Conservation (phyloP, 2,888 invertebrate genomes). For the Leucophenga montana region DNA sequence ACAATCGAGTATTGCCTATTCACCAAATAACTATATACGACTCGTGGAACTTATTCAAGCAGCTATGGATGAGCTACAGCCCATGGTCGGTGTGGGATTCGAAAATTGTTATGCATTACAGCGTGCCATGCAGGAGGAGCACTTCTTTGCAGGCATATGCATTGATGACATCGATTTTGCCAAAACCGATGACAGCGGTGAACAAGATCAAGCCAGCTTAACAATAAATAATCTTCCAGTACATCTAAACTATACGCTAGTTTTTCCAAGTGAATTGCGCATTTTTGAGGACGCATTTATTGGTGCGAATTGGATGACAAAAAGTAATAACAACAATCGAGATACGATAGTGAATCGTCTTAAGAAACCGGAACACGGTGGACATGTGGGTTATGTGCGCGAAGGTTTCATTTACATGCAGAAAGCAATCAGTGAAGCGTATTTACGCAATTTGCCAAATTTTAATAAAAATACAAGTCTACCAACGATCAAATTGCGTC, state of each 20-base stretch:
- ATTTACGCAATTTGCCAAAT: background rate
- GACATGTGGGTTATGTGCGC: constrained; percentile 73
- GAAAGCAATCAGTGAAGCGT: constrained; percentile 74
- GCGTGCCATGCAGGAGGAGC: constrained; percentile 30
- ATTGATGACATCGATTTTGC: constrained; percentile 74
- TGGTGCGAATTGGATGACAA: constrained; percentile 56
- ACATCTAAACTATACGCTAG: constrained; percentile 47
- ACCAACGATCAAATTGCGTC: constrained; percentile 47
- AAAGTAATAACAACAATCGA: constrained; percentile 37
- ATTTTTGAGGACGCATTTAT: constrained; percentile 32
- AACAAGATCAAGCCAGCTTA: background rate
- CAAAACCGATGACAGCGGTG: constrained; percentile 37
- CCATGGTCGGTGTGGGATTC: constrained; percentile 29
- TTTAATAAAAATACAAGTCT: background rate
- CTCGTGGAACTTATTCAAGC: constrained; percentile 38
- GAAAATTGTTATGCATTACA: constrained; percentile 35
- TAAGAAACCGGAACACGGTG: constrained; percentile 69
- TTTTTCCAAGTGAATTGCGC: constrained; percentile 59
- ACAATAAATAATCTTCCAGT: background rate
- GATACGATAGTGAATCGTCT: constrained; percentile 23
- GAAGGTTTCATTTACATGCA: constrained; percentile 81
- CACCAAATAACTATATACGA: constrained; percentile 39
- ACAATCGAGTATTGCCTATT: constrained; percentile 49
- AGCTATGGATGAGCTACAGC: constrained; percentile 4
- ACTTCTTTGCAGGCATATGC: constrained; percentile 59